Evolutionary conservation across 2,888 invertebrate genomes (phyloP).

Genomic region (Agonopterix arenella): DNA sequence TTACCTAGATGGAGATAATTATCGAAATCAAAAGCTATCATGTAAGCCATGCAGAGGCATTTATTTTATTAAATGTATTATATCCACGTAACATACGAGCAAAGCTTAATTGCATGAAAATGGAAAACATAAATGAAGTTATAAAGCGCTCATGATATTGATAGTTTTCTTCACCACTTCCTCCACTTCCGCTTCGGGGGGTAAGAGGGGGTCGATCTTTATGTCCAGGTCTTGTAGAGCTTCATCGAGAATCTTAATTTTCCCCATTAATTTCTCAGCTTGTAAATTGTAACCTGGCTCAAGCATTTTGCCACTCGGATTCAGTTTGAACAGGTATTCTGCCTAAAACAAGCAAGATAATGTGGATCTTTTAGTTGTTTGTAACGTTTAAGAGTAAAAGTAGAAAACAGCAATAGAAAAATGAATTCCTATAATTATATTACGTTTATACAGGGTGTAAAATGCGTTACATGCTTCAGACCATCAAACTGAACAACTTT

Average conservation of each 20-base stretch:
- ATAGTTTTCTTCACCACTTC: constrained; percentile 22
- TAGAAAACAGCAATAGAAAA: too few species aligned
- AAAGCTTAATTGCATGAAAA: background rate
- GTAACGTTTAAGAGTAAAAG: too few species aligned
- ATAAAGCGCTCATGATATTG: constrained; percentile 41
- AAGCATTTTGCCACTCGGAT: constrained; percentile 82
- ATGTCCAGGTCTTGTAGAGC: constrained; percentile 55
- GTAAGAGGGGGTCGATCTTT: constrained; percentile 52
- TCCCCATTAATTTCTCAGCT: constrained; percentile 68
- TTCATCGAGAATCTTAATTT: constrained; percentile 64
- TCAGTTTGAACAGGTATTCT: constrained; percentile 81
- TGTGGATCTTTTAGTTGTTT: too few species aligned
- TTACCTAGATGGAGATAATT: too few species aligned
- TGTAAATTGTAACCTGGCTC: constrained; percentile 79
- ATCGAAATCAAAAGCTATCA: too few species aligned
- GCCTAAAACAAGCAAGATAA: constrained; percentile 51
- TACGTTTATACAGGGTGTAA: too few species aligned
- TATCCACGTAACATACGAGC: too few species aligned
- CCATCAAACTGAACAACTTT: too few species aligned
- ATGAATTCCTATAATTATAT: too few species aligned
- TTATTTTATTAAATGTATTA: too few species aligned
- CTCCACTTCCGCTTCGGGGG: constrained; percentile 30
- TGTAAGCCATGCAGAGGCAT: too few species aligned
- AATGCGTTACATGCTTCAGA: too few species aligned
- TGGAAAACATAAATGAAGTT: constrained; percentile 8